Evolutionary conservation across 2,113 vertebrate genomes (phyloP), one percentile per base, ranked within the genome.

Genomic region (Calyptommatus sinebrachiatus): DNA sequence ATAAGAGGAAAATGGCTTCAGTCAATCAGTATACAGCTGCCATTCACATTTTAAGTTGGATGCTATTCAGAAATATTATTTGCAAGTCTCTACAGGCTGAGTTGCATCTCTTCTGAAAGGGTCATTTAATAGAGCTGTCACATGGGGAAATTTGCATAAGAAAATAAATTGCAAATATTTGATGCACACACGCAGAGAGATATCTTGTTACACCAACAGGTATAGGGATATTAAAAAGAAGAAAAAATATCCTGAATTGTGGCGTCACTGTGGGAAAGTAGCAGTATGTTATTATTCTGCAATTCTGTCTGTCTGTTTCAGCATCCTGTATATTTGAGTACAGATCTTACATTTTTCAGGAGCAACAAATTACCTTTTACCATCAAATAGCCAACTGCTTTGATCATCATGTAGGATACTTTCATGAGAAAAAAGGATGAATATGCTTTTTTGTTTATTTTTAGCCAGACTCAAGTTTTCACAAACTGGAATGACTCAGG

Each of bases 11-110:
- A 91, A 86, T 78, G 77, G 41, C 45, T 82, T 84, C 81, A 63
- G 85, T 77, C 89, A 88, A 83, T 80, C 90, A 85, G 71, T 85
- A 91, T 87, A 85, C 84, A 88, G 80, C 80, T 88, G n/a, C 62
- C 53, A 91, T 89, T 89, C 26, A 24, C 73, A 80, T 41, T 88
- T 84, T 87, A 88, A 77, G 66, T 89, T 88, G 87, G 83, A 90
- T 91, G 81, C 90, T 91, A 83, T 91, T 90, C 77, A 78, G 85
- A 85, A 90, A 89, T 28, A 91, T 86, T 83, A 88, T 91, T 91
- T 92, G 89, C 41, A 81, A 24, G 78, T 89, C 31, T 48, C 62
- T 50, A 84, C 53, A 76, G 72, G 84, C 41, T 77, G 45, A 77
- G 71, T 90, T 83, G 88, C 91, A 91, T 85, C 31, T 91, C 89